Evolutionary conservation across 2,113 vertebrate genomes (phyloP).

Genomic region (Suricata suricatta): DNA sequence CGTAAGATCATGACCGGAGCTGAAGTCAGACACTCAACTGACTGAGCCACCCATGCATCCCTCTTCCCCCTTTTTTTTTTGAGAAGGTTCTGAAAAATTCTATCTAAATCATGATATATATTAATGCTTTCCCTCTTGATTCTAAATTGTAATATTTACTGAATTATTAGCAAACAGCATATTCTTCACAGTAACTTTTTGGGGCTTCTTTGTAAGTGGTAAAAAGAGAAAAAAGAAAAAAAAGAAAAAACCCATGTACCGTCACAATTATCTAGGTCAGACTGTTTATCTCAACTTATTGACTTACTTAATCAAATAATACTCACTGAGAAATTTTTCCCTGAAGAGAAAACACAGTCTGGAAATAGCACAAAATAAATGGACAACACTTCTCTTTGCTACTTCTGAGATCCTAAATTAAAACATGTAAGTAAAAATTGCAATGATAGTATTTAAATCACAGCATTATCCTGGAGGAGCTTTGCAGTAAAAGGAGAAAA

Average conservation of each 20-base stretch:
- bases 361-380: slow-evolving; percentile 47
- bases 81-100: not conserved
- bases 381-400: not conserved
- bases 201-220: slow-evolving; percentile 34
- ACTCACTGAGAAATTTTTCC: slow-evolving; percentile 39
- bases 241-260: not conserved
- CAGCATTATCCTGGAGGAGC: not conserved
- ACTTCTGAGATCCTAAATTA: not conserved
- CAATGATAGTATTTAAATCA: slow-evolving; percentile 52
- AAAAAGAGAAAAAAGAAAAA: not conserved
- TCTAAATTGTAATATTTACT: not conserved
- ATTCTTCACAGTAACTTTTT: slow-evolving; percentile 32
- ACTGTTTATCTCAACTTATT: slow-evolving; percentile 49
- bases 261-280: slow-evolving; percentile 34
- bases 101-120: not conserved
- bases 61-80: not conserved
- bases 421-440: slow-evolving; percentile 42
- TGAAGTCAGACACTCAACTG: too few species aligned
- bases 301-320: not conserved
- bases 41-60: too few species aligned
- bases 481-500: not conserved
- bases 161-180: not conserved
- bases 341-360: slow-evolving; percentile 17
- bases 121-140: not conserved
- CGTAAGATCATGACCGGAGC: too few species aligned